Evolutionary conservation across 2,888 invertebrate species (phyloP), one percentile per base, ranked within the genome.

Genomic region (Isoperla grammatica): DNA sequence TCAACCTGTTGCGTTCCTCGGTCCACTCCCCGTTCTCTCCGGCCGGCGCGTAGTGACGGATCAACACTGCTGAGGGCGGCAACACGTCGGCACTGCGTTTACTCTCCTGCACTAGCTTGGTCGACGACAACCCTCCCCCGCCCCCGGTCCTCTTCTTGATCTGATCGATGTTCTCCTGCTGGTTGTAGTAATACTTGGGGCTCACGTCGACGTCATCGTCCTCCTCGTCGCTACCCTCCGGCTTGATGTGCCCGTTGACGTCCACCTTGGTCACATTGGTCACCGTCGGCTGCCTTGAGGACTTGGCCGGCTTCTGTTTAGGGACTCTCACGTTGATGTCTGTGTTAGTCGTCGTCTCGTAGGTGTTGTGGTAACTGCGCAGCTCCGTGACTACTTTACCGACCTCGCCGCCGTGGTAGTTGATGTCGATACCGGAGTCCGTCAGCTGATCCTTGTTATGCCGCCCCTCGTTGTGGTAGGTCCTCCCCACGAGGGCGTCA

Each of bases 361-460:
- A 50, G 9, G 13, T 29, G 19, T 50, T 50, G 50, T 50, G 50
- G 15, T 50, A 50, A 29, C 50, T 50, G 8, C 13, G 42, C 5
- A 42, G n/a, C 5, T 42, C 42, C 42, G 42, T 9, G 13, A 42
- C 13, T 9, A 42, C 5, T 13, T 50, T 50, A 15, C 15, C 37
- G 13, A 29, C 50, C 50, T 29, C 35, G 17, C 4, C 29, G 12
- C 35, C 35, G 13, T n/a, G 80, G 68, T 87, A 87, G 72, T 90
- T 89, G 66, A 89, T 88, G 69, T 89, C 89, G 64, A 89, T 89
- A 0, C 90, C 89, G 0, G 89, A 90, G 74, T 90, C 89, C 2
- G 84, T 85, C 56, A 86, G 76, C 57, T 84, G 79, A 68, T 82
- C 86, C 66, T 83, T 84, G 8, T 61, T 74, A 71, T 1, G 73